phyloP scores from a whole-genome alignment of 2,888 invertebrate species.

The Fabriciana adippe region DNA sequence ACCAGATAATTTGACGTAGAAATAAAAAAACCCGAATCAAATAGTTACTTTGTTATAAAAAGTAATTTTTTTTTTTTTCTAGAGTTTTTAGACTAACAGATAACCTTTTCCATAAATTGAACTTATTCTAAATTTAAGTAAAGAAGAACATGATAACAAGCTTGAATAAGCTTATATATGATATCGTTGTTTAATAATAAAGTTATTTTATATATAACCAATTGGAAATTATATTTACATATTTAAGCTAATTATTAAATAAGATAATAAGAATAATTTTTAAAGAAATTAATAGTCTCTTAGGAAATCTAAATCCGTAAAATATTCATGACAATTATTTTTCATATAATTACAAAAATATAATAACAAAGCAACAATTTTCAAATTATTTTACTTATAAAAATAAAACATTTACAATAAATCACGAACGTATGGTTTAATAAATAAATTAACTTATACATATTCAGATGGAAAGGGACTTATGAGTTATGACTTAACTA shows the following conservation, averaged over 20 bases:
- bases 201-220: neutral
- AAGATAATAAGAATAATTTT: too few species aligned
- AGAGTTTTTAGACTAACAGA: slow-evolving; percentile 7
- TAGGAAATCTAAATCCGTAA: too few species aligned
- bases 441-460: slow-evolving; percentile 56
- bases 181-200: neutral
- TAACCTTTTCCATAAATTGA: slow-evolving; percentile 6
- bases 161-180: neutral
- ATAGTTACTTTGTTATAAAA: neutral
- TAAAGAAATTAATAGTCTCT: too few species aligned
- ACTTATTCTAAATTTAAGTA: slow-evolving; percentile 15
- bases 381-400: slow-evolving; percentile 34
- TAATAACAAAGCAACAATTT: slow-evolving; percentile 4
- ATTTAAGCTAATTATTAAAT: too few species aligned
- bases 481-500: slow-evolving; percentile 47
- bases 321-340: too few species aligned
- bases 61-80: slow-evolving; percentile 2
- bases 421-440: slow-evolving; percentile 29
- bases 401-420: slow-evolving; percentile 38
- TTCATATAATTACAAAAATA: neutral
- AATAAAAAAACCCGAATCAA: too few species aligned
- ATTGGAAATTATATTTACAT: neutral
- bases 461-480: slow-evolving; percentile 49
- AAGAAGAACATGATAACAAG: neutral
- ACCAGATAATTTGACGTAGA: too few species aligned